A percentile compares a stretch with the other conserved stretches of the same genome.
phyloP scores from a whole-genome alignment of 2,888 invertebrate genomes.

The Phytoseiulus persimilis region DNA sequence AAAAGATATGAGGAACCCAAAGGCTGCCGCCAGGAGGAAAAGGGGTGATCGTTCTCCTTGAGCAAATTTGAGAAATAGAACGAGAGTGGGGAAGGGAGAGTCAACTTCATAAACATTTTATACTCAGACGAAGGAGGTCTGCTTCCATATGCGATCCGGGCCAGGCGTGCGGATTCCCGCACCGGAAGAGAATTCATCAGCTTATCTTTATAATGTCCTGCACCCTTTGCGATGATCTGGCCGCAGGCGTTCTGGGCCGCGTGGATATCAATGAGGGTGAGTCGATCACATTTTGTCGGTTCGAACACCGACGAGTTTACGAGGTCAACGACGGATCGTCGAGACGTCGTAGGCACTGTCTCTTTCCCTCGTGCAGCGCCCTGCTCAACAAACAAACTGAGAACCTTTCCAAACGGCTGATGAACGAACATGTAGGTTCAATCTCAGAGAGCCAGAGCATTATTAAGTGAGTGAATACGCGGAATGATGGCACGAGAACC shows the following conservation, averaged over 20 bases:
- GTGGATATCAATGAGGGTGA: neutral
- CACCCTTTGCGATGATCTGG: constrained; percentile 5
- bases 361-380: too few species aligned
- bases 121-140: neutral
- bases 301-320: neutral
- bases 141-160: neutral
- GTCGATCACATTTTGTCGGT: neutral
- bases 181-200: neutral
- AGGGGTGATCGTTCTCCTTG: neutral
- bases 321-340: neutral
- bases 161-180: neutral
- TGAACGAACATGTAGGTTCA: too few species aligned
- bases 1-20: neutral
- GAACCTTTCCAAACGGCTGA: too few species aligned
- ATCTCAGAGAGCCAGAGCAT: too few species aligned
- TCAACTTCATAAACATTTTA: constrained; percentile 5
- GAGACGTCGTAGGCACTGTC: neutral
- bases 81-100: neutral
- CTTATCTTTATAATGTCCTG: neutral
- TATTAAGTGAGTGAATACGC: too few species aligned
- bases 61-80: neutral
- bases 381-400: too few species aligned
- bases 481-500: too few species aligned
- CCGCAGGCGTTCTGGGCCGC: neutral
- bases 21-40: neutral